Base-by-base conservation (phyloP, 2,888 invertebrate genomes). In the Dyspetes luteomarginatus region DNA sequence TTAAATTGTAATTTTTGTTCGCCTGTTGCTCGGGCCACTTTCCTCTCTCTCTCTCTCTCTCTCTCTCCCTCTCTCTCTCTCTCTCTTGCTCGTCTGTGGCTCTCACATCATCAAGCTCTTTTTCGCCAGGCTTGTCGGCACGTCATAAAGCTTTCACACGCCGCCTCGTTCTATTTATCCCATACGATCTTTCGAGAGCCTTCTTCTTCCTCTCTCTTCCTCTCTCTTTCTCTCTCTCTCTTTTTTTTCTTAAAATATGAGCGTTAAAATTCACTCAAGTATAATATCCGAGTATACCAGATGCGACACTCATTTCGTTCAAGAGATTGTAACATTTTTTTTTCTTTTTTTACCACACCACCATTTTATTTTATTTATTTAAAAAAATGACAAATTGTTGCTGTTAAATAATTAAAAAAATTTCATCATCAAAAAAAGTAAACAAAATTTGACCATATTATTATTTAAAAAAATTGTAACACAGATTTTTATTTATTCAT, bases 71-170 rank as follows among this genome's bases (percentile, higher is more conserved):
- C 4, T 55, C 55, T n/a, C 12, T 55, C 1, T 24, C 24, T 52
- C 12, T 52, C 22, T 22, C 45, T 50, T 60, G 50, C 73, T 45
- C 24, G 67, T 19, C 19, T 17, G 19, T 58, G 60, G 58, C 67
- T 71, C 56, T 74, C 74, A 48, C 36, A 45, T 50, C 48, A 50
- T 69, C 60, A 60, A 75, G 60, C 58, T 75, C 64, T 75, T 65
- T 62, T 65, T 75, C 65, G 75, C 55, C 55, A 74, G 65, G 72
- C 67, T 67, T 81, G 84, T 84, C 84, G 84, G 83, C 82, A 74
- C 78, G 36, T 83, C 80, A 78, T 83, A 83, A 82, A 83, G 84
- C 82, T 78, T 78, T 83, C 78, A 83, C 79, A 81, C 78, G 77
- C 68, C 72, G 69, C 30, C 45, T 58, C 65, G 43, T 15, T 64